phyloP scores from a whole-genome alignment of 2,113 vertebrate species.

The Gracilinanus agilis region DNA sequence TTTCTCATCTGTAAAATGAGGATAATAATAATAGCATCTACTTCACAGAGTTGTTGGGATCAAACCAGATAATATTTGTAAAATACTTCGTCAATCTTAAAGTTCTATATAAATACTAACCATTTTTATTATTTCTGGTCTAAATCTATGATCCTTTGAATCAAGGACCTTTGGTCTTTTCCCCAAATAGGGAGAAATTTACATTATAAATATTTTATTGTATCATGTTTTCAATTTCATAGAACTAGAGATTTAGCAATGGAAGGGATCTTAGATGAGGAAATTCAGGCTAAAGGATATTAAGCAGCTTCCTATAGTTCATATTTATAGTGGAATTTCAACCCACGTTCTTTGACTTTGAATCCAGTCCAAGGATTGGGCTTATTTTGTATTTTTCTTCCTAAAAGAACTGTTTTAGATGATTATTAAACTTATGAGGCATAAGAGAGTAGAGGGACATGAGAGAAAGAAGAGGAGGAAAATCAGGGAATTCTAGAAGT shows the following conservation, averaged over 20 bases:
- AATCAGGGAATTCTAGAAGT: conserved; percentile 7
- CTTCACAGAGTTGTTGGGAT: neutral
- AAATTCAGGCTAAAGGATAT: neutral
- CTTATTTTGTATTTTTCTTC: neutral
- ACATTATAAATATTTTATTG: neutral
- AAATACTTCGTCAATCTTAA: neutral
- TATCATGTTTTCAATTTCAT: neutral
- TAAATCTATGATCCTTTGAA: neutral
- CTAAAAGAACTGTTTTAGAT: neutral
- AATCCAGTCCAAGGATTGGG: neutral
- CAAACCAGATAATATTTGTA: neutral
- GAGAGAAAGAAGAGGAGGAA: conserved; percentile 9
- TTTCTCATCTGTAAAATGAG: neutral
- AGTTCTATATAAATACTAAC: neutral
- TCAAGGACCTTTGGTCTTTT: neutral
- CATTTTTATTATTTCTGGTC: neutral
- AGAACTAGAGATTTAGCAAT: neutral
- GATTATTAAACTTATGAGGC: neutral
- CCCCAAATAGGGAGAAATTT: neutral
- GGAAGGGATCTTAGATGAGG: neutral
- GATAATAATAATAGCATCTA: neutral
- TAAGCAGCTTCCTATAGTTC: neutral
- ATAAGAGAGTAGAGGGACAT: neutral
- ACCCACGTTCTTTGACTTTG: neutral
- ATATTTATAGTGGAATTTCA: neutral